Conservation (phyloP, 2,888 invertebrate species). For the Netelia fuscicornis region DNA sequence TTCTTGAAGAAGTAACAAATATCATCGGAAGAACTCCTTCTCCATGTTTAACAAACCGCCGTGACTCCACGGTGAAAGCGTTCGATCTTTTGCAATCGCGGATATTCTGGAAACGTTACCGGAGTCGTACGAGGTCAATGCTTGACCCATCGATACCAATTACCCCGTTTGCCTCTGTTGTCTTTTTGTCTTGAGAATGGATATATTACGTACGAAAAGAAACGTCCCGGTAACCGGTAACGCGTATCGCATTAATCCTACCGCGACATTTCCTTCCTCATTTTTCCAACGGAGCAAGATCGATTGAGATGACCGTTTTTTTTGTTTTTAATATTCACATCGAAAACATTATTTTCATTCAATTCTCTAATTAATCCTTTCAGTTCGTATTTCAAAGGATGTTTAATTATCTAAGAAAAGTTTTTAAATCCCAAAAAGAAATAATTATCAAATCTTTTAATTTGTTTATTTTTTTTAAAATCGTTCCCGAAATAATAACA, state of each 20-base stretch:
- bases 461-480: not conserved
- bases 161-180: constrained; percentile 4
- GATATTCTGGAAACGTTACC: not conserved
- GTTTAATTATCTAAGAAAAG: no score
- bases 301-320: no score
- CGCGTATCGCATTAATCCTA: not conserved
- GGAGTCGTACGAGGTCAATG: not conserved
- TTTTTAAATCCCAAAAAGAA: no score
- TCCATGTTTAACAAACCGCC: not conserved
- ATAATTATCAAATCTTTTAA: no score
- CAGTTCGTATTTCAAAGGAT: no score
- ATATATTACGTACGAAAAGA: not conserved
- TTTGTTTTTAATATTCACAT: no score
- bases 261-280: not conserved
- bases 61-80: not conserved
- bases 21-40: not conserved
- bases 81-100: not conserved
- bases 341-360: no score
- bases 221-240: not conserved
- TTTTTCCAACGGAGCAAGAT: no score
- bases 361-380: no score
- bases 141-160: constrained; percentile 30
- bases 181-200: not conserved
- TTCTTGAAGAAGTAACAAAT: not conserved
- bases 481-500: no score